Percentiles rank a stretch among this genome's conserved stretches.
These are phyloP conservation scores for Parascotia fuliginaria DNA, from an alignment of 2,888 invertebrate genomes.

Conservation along the genomic window DNA sequence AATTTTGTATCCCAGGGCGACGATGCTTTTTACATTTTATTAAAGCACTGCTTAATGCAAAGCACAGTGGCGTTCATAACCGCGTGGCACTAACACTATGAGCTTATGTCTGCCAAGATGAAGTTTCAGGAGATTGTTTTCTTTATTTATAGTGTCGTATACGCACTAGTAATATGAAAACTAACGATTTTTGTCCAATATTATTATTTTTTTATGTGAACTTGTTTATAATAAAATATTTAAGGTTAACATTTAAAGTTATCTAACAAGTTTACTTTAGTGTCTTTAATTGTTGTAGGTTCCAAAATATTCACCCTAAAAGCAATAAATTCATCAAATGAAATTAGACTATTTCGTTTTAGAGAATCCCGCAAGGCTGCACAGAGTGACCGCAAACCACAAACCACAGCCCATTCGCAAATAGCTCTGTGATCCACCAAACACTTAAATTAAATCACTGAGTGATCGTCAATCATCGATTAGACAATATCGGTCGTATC, in stretches of 20 bases:
- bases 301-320: no score
- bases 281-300: no score
- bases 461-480: constrained; percentile 21
- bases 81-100: constrained; percentile 16
- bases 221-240: neutral
- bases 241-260: no score
- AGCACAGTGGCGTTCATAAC: constrained; percentile 30
- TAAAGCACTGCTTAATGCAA: constrained; percentile 40
- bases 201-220: neutral
- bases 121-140: constrained; percentile 14
- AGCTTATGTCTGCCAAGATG: constrained; percentile 26
- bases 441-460: constrained; percentile 44
- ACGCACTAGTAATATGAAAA: neutral
- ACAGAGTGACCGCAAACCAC: constrained; percentile 45
- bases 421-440: constrained; percentile 36
- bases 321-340: constrained; percentile 39
- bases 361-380: constrained; percentile 27
- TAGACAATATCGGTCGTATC: constrained; percentile 7
- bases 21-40: constrained; percentile 41
- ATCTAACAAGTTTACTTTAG: no score
- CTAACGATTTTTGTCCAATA: neutral
- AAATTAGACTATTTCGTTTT: constrained; percentile 46
- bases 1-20: constrained; percentile 45
- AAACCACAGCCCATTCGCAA: constrained; percentile 39
- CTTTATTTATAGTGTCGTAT: constrained; percentile 8